Percentiles rank a stretch among this genome's conserved stretches.
Conservation (phyloP, 1,140 invertebrate species). For the Chymomyza costata region DNA sequence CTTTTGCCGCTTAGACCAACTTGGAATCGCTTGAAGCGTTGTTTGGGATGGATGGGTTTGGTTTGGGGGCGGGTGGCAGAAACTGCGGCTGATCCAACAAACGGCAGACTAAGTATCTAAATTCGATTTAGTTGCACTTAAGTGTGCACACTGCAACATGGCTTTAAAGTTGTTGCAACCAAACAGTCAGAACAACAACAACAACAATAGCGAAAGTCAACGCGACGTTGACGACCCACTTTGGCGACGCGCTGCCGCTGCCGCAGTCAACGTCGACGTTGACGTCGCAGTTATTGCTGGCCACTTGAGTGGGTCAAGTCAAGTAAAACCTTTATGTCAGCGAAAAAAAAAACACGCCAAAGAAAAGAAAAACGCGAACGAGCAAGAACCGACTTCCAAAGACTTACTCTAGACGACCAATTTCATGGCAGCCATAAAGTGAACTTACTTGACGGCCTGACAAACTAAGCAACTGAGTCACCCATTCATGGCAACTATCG, state of each 20-base stretch:
- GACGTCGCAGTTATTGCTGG: no score
- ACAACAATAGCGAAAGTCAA: conserved; percentile 21
- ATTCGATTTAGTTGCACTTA: conserved; percentile 62
- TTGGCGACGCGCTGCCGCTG: conserved; percentile 14
- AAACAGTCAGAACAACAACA: conserved; percentile 4
- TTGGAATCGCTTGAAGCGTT: conserved; percentile 50
- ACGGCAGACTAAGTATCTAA: conserved; percentile 54
- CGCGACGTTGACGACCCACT: conserved; percentile 24
- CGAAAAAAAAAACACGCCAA: conserved; percentile 48
- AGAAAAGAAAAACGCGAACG: no score
- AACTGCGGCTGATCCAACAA: conserved; percentile 33
- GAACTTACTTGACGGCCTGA: conserved; percentile 38
- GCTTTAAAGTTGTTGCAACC: conserved; percentile 31
- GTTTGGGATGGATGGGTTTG: not conserved
- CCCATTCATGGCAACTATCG: conserved; percentile 20
- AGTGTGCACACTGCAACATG: conserved; percentile 27
- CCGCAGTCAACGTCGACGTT: not conserved
- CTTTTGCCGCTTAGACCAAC: conserved; percentile 57
- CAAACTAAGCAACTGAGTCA: conserved; percentile 1
- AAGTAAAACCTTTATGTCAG: conserved; percentile 70
- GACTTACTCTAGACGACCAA: no score
- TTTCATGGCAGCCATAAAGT: conserved; percentile 60
- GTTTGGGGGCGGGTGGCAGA: conserved; percentile 1
- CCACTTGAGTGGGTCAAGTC: conserved; percentile 64
- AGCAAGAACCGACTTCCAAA: no score